A percentile compares a stretch with the other conserved stretches of the same genome.
Conservation (phyloP, 2,113 vertebrate species). For the Python bivittatus region DNA sequence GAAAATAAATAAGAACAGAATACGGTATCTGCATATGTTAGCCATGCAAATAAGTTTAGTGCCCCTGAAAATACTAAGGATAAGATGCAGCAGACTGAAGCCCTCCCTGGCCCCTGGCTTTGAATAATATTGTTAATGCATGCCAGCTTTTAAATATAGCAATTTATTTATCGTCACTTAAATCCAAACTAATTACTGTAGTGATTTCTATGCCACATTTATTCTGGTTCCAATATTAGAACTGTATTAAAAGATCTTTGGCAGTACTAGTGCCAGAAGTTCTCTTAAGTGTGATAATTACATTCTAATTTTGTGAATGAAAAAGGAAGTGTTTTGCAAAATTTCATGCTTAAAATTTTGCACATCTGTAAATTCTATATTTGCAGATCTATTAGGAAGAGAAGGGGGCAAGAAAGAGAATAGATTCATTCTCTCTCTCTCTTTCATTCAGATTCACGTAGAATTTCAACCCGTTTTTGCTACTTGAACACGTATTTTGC, state of each 20-base stretch:
- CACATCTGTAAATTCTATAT: neutral
- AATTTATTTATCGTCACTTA: neutral
- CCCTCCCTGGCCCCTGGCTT: slow-evolving; percentile 1
- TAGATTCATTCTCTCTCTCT: neutral
- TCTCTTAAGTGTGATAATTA: neutral
- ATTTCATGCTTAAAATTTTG: neutral
- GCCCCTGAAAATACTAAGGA: slow-evolving; percentile 32
- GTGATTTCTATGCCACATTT: neutral
- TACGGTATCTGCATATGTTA: slow-evolving; percentile 34
- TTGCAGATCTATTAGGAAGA: neutral
- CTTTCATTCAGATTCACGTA: slow-evolving; percentile 26
- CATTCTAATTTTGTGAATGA: neutral
- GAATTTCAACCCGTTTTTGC: slow-evolving; percentile 42
- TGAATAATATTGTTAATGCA: neutral
- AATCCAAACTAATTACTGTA: neutral
- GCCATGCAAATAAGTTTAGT: slow-evolving; percentile 51
- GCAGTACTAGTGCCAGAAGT: neutral
- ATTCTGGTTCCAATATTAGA: neutral
- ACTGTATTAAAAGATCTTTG: neutral
- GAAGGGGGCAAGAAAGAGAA: neutral
- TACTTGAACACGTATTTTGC: slow-evolving; percentile 48
- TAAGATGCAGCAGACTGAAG: slow-evolving; percentile 26
- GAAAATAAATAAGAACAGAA: slow-evolving; percentile 48
- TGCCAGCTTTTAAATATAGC: neutral
- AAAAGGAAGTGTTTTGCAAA: neutral